Evolutionary conservation across 2,113 vertebrate genomes (phyloP), one percentile per base, ranked within the genome.

Genomic region (Apodemus sylvaticus): DNA sequence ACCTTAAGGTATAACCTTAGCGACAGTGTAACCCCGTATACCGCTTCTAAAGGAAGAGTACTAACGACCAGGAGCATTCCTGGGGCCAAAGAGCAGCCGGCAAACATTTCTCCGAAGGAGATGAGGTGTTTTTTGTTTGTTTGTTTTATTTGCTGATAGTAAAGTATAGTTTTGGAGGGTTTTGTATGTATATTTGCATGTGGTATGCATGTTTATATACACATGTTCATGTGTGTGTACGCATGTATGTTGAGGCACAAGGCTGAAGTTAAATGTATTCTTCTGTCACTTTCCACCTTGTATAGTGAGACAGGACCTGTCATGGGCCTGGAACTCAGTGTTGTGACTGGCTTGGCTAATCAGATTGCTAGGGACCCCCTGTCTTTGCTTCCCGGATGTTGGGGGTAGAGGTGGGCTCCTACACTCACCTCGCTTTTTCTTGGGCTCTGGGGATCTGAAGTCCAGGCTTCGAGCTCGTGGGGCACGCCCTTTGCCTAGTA

Each of bases 131-230:
- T 11, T 79, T 51, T 51, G 34, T 24, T 85, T 64, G 26, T 45
- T 86, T 48, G 4, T 91, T 96, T 96, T 83, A 13, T 89, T 90
- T 93, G 39, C 39, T 66, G 2, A 60, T 89, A 68, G 34, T 68
- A 64, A 74, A 34, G 31, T 22, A 8, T 39, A 29, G 6, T 2
- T 82, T 39, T 82, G 31, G 3, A 48, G 48, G 34, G 0, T 2
- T 29, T n/a, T 81, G 51, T 19, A 12, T 55, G 17, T 81, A 34
- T 81, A 55, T n/a, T 53, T 81, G 17, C 55, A 53, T 55, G 48
- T 22, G 19, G 78, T 55, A n/a, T 55, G 34, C 34, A 20, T 20
- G 16, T 53, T 48, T 34, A 31, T 20, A 24, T 36, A 17, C 6
- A 26, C 64, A 66, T n/a, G 36, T 24, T 81, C 16, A 1, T 12